Percentiles rank a stretch among this genome's conserved stretches.
phyloP scores from a whole-genome alignment of 1,140 invertebrate genomes.

The Nautilus pompilius region DNA sequence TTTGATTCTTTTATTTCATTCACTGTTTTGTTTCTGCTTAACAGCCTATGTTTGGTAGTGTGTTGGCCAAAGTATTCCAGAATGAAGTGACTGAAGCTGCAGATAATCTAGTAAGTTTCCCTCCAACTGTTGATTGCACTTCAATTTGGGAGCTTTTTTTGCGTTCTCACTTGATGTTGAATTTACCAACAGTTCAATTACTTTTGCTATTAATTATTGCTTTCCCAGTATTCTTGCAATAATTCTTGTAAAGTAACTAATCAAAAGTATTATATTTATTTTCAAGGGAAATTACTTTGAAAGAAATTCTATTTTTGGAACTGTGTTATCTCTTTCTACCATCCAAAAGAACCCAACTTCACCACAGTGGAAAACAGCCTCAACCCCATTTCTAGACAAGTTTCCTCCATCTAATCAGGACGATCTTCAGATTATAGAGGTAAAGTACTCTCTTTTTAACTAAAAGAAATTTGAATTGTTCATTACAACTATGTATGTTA shows the following conservation, averaged over 20 bases:
- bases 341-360: not conserved
- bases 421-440: slow-evolving; percentile 12
- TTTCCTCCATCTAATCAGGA: slow-evolving; percentile 3
- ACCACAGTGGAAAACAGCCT: not conserved
- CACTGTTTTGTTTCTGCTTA: not conserved
- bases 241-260: not conserved
- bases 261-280: not conserved
- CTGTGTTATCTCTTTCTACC: slow-evolving; percentile 10
- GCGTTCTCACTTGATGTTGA: not conserved
- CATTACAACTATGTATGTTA: not conserved
- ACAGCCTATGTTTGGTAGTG: not conserved
- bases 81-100: slow-evolving; percentile 12
- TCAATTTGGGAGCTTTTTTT: not conserved
- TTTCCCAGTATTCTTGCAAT: not conserved
- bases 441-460: not conserved
- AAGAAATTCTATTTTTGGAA: slow-evolving; percentile 11
- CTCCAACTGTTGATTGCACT: not conserved
- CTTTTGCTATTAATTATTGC: not conserved
- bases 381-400: not conserved
- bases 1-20: too few relatives aligned
- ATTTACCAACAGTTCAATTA: not conserved
- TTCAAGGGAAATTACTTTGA: slow-evolving; percentile 19
- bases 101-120: slow-evolving; percentile 12
- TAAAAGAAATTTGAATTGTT: not conserved
- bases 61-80: slow-evolving; percentile 1